Percentiles rank a stretch among this genome's conserved stretches.
phyloP scores from a whole-genome alignment of 2,888 invertebrate species.

The Napeogenes inachia region DNA sequence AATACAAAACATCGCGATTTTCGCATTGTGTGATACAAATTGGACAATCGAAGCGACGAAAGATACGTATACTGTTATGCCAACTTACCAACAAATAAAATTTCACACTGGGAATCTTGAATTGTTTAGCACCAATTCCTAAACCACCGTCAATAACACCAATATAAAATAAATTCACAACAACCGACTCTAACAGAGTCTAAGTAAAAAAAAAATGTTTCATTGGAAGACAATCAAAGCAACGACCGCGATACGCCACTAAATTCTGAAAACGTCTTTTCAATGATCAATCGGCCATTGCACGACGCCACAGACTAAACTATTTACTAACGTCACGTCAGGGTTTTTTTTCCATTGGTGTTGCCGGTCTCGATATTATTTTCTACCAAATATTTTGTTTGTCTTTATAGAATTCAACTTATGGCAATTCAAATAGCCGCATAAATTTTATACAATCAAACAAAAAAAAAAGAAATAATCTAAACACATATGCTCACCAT shows the following conservation, averaged over 20 bases:
- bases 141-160: slow-evolving; percentile 41
- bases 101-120: slow-evolving; percentile 42
- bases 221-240: slow-evolving; percentile 38
- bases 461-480: too few relatives aligned
- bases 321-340: slow-evolving; percentile 19
- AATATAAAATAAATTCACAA: slow-evolving; percentile 36
- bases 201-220: slow-evolving; percentile 37
- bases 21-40: slow-evolving; percentile 30
- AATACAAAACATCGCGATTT: slow-evolving; percentile 25
- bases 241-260: slow-evolving; percentile 38
- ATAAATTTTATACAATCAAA: too few relatives aligned
- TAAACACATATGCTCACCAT: too few relatives aligned
- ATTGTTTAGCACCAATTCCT: slow-evolving; percentile 49
- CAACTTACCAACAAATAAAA: slow-evolving; percentile 62
- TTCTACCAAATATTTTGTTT: not conserved
- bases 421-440: too few relatives aligned
- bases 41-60: slow-evolving; percentile 21
- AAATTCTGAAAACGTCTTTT: slow-evolving; percentile 34
- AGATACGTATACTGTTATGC: slow-evolving; percentile 27
- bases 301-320: slow-evolving; percentile 35
- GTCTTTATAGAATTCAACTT: too few relatives aligned
- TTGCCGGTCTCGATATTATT: slow-evolving; percentile 6
- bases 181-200: slow-evolving; percentile 39
- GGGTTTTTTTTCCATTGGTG: not conserved
- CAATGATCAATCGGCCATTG: slow-evolving; percentile 44